Conservation (phyloP, 37 sponge, comb jelly and placozoan species). For the Hormiphora californensis region DNA sequence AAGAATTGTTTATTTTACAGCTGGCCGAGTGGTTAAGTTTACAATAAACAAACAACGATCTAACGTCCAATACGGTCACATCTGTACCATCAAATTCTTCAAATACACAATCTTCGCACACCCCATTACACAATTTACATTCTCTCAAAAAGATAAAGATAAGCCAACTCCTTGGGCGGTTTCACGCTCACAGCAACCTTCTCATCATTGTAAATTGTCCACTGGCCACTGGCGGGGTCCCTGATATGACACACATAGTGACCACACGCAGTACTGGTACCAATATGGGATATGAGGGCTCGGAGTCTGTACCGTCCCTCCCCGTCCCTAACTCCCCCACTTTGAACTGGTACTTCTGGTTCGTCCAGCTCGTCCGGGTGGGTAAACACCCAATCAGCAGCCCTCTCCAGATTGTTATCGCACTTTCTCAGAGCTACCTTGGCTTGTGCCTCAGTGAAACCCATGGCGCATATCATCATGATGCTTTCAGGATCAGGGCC, state of each 20-base stretch:
- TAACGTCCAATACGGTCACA: no score
- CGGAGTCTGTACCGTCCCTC: conserved; percentile 59
- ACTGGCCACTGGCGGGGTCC: conserved; percentile 67
- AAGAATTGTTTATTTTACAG: no score
- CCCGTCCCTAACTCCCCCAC: conserved; percentile 35
- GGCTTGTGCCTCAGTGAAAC: conserved; percentile 76
- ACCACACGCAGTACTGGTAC: conserved; percentile 77
- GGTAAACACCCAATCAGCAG: conserved; percentile 87
- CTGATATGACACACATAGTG: conserved; percentile 88
- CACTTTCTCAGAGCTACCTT: conserved; percentile 62
- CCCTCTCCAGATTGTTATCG: conserved; percentile 76
- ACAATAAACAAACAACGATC: no score
- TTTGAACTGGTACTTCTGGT: not conserved
- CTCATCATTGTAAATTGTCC: conserved; percentile 87
- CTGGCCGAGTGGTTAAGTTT: no score
- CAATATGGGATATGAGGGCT: conserved; percentile 91
- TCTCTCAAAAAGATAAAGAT: conserved; percentile 83
- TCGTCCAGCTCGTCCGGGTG: conserved; percentile 69
- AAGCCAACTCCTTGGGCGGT: conserved; percentile 74
- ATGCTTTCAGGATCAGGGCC: conserved; percentile 62
- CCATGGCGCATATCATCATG: conserved; percentile 67
- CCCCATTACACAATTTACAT: conserved; percentile 3
- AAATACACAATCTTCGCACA: no score
- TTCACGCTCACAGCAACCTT: conserved; percentile 75
- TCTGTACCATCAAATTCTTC: no score